These are phyloP conservation scores for Misgurnus anguillicaudatus DNA, from an alignment of 2,113 vertebrate genomes.

Conservation along the genomic window DNA sequence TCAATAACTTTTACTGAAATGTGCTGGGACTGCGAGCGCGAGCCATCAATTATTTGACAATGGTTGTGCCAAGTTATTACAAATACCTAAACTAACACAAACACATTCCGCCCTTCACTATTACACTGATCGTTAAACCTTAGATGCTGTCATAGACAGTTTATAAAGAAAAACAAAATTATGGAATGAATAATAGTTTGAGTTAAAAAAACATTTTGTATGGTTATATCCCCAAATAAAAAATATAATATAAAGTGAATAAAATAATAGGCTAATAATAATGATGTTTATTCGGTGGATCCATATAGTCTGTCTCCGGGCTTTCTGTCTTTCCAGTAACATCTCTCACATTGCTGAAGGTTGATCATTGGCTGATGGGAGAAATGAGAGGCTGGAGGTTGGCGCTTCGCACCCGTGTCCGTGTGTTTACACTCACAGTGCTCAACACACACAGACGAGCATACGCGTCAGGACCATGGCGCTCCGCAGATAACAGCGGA, in stretches of 20 bases:
- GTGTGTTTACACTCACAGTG: constrained; percentile 73
- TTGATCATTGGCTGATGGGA: constrained; percentile 73
- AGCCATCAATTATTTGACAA: neutral
- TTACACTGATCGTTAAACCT: neutral
- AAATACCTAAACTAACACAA: neutral
- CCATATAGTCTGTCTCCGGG: constrained; percentile 57
- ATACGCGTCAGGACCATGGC: constrained; percentile 48
- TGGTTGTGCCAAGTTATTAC: neutral
- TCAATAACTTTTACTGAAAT: neutral
- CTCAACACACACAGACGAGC: constrained; percentile 36
- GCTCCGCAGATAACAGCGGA: constrained; percentile 52
- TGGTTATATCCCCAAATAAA: no score
- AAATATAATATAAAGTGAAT: no score
- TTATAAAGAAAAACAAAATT: neutral
- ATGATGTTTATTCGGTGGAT: neutral
- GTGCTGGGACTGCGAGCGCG: neutral
- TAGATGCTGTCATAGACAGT: neutral
- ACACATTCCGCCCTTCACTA: neutral
- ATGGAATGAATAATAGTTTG: no score
- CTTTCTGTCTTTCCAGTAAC: constrained; percentile 54
- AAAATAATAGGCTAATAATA: no score
- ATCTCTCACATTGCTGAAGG: constrained; percentile 63
- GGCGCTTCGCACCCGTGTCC: constrained; percentile 66
- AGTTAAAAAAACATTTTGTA: neutral
- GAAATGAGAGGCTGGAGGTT: constrained; percentile 68